Evolutionary conservation across 1,140 invertebrate genomes (phyloP).

Genomic region (Drosophila nebulosa): DNA sequence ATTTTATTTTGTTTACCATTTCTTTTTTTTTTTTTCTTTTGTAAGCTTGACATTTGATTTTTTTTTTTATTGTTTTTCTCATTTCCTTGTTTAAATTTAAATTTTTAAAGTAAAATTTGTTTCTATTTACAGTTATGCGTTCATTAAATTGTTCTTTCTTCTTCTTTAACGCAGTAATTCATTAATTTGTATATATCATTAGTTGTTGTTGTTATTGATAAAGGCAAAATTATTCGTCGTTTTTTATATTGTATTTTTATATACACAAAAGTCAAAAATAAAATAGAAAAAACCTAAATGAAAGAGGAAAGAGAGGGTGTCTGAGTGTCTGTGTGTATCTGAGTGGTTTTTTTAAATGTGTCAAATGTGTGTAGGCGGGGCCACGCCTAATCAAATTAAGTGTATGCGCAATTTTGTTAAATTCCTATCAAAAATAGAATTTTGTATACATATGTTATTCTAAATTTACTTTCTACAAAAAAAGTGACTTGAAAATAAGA

Average conservation of each 20-base stretch:
- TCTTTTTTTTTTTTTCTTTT: slow-evolving; percentile 53
- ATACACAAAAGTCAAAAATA: slow-evolving; percentile 51
- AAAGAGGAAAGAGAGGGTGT: background rate
- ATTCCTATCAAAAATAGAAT: slow-evolving; percentile 75
- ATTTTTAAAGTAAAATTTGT: slow-evolving; percentile 51
- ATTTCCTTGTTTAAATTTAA: slow-evolving; percentile 34
- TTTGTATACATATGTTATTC: slow-evolving; percentile 39
- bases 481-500: slow-evolving; percentile 40
- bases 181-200: slow-evolving; percentile 36
- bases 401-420: slow-evolving; percentile 30
- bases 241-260: slow-evolving; percentile 43
- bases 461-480: slow-evolving; percentile 51
- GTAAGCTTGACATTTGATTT: slow-evolving; percentile 65
- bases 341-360: slow-evolving; percentile 45
- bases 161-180: slow-evolving; percentile 22
- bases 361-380: slow-evolving; percentile 41
- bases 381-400: slow-evolving; percentile 41
- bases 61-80: slow-evolving; percentile 28
- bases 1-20: slow-evolving; percentile 71
- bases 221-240: slow-evolving; percentile 66
- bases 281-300: slow-evolving; percentile 10
- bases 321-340: slow-evolving; percentile 3
- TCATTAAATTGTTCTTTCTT: slow-evolving; percentile 18
- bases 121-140: slow-evolving; percentile 58
- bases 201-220: slow-evolving; percentile 47